Conservation (phyloP, 2,888 invertebrate species). For the Ditylenchus weischeri region DNA sequence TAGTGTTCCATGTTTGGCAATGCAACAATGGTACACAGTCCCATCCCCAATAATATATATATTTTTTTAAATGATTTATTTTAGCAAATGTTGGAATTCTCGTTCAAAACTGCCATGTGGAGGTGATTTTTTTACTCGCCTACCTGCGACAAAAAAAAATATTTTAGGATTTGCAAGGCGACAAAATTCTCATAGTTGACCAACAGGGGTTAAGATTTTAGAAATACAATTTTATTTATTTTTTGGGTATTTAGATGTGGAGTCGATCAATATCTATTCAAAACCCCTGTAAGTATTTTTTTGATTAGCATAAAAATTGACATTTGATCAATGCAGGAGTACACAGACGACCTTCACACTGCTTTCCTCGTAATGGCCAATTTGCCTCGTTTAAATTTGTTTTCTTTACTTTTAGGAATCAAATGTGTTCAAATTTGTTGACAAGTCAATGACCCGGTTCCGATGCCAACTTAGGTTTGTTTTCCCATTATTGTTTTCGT, state of each 20-base stretch:
- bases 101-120: slow-evolving; percentile 58
- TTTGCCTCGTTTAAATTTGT: background rate
- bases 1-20: slow-evolving; percentile 56
- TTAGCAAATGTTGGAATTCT: slow-evolving; percentile 53
- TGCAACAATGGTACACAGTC: slow-evolving; percentile 46
- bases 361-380: slow-evolving; percentile 49
- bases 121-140: slow-evolving; percentile 14
- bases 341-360: slow-evolving; percentile 45
- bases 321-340: slow-evolving; percentile 25
- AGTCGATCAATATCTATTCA: slow-evolving; percentile 56
- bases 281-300: slow-evolving; percentile 39
- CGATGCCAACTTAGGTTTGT: slow-evolving; percentile 48
- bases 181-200: slow-evolving; percentile 57
- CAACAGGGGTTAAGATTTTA: slow-evolving; percentile 47
- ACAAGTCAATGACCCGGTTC: slow-evolving; percentile 56
- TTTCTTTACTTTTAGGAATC: slow-evolving; percentile 44
- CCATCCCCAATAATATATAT: background rate
- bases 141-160: too few species aligned
- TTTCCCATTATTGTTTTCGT: too few species aligned
- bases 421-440: slow-evolving; percentile 58
- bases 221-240: too few species aligned
- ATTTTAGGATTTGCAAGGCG: slow-evolving; percentile 48
- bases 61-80: slow-evolving; percentile 7
- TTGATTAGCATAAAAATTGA: too few species aligned
- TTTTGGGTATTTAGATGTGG: slow-evolving; percentile 46